Evolutionary conservation across 92 coral and sea anemone genomes (phyloP).

Genomic region (Plumapathes pennacea): DNA sequence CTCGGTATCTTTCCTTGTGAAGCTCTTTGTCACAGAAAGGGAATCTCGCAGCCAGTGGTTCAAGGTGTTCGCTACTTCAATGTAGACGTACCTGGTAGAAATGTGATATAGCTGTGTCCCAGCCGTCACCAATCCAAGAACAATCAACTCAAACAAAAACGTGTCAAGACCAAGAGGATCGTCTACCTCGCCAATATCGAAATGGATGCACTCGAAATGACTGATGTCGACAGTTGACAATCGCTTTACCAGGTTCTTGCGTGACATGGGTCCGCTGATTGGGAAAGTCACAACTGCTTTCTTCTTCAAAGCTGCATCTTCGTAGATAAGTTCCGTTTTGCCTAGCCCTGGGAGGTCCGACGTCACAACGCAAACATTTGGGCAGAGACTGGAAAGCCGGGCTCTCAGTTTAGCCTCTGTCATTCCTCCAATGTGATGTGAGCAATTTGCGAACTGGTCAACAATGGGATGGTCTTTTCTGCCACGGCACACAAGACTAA

Average conservation of each 20-base stretch:
- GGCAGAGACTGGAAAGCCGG: constrained; percentile 24
- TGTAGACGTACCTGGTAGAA: constrained; percentile 49
- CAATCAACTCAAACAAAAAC: constrained; percentile 73
- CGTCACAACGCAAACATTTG: constrained; percentile 59
- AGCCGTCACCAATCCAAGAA: constrained; percentile 79
- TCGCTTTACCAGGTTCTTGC: constrained; percentile 60
- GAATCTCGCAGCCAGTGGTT: constrained; percentile 66
- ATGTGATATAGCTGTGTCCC: constrained; percentile 64
- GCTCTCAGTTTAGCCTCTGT: constrained; percentile 42
- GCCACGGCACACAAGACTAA: constrained; percentile 71
- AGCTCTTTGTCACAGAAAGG: constrained; percentile 55
- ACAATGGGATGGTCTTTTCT: constrained; percentile 70
- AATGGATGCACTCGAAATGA: constrained; percentile 55
- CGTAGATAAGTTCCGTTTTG: constrained; percentile 66
- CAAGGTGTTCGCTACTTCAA: constrained; percentile 77
- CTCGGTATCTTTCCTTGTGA: constrained; percentile 34
- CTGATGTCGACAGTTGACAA: constrained; percentile 43
- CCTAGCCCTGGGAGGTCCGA: constrained; percentile 87
- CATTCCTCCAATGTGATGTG: constrained; percentile 52
- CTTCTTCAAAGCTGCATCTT: constrained; percentile 31
- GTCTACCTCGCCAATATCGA: constrained; percentile 72
- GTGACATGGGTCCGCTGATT: constrained; percentile 80
- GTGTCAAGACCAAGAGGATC: constrained; percentile 69
- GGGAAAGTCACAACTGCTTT: constrained; percentile 65
- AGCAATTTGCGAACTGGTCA: constrained; percentile 54